phyloP scores from a whole-genome alignment of 2,888 invertebrate genomes.

The Andrena fulva region DNA sequence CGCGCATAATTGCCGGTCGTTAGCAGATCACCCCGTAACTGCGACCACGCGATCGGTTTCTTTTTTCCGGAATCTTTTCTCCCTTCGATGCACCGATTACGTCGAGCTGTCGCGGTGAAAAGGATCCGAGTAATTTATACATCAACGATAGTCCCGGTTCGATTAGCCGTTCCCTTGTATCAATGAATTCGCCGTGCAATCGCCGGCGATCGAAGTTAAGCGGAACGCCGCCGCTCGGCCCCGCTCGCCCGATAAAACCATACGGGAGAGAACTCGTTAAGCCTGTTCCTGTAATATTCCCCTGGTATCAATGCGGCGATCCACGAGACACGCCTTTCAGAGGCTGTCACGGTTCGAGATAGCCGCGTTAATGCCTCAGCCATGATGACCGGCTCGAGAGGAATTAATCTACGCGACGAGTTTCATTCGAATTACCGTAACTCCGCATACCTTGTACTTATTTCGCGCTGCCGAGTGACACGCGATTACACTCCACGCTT shows the following conservation, averaged over 20 bases:
- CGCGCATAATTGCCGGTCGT: not conserved
- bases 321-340: slow-evolving; percentile 61
- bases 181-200: slow-evolving; percentile 45
- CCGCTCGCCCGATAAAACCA: slow-evolving; percentile 40
- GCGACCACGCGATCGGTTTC: not conserved
- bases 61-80: not conserved
- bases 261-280: slow-evolving; percentile 62
- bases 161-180: slow-evolving; percentile 48
- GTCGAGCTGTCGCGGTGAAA: not conserved
- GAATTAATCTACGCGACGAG: slow-evolving; percentile 61
- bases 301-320: slow-evolving; percentile 43
- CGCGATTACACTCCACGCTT: slow-evolving; percentile 17
- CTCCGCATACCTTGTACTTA: slow-evolving; percentile 13
- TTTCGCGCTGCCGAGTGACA: slow-evolving; percentile 13
- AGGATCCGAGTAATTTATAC: slow-evolving; percentile 32
- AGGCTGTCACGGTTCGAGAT: slow-evolving; percentile 61
- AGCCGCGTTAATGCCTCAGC: slow-evolving; percentile 63
- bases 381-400: slow-evolving; percentile 52
- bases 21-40: not conserved
- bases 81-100: slow-evolving; percentile 4
- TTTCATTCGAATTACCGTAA: slow-evolving; percentile 48
- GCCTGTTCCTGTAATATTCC: slow-evolving; percentile 61
- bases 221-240: not conserved
- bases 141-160: slow-evolving; percentile 34
- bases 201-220: slow-evolving; percentile 17